Evolutionary conservation across 23 tunicate species (phyloP).

Genomic region (Styela plicata): DNA sequence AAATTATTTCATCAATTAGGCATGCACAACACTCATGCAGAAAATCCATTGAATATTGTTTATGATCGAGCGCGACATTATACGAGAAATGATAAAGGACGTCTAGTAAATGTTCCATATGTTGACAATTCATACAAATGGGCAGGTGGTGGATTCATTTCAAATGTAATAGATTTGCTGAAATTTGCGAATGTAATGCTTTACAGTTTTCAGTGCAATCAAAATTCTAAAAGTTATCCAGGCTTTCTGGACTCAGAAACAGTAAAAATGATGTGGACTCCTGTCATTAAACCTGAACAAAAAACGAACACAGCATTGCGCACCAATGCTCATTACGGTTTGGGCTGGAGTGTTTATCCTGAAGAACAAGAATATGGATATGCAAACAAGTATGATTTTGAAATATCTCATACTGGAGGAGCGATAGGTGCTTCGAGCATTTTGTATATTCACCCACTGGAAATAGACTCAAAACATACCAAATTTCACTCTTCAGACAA

Average conservation of each 20-base stretch:
- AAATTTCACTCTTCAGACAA: too few species aligned
- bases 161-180: conserved; percentile 64
- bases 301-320: neutral
- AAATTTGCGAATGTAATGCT: conserved; percentile 80
- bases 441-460: conserved; percentile 39
- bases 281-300: neutral
- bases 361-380: conserved; percentile 34
- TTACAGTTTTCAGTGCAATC: conserved; percentile 45
- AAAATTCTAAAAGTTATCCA: neutral
- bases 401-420: conserved; percentile 68
- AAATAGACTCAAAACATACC: too few species aligned
- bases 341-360: conserved; percentile 67
- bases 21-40: conserved; percentile 57
- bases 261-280: conserved; percentile 16
- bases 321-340: conserved; percentile 31
- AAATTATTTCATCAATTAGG: conserved; percentile 45
- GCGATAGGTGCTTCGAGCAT: conserved; percentile 83
- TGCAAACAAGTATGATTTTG: conserved; percentile 37
- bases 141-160: conserved; percentile 95
- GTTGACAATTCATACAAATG: conserved; percentile 86
- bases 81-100: conserved; percentile 38
- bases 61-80: conserved; percentile 64
- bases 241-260: conserved; percentile 12
- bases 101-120: conserved; percentile 51
- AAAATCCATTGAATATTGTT: conserved; percentile 34